Evolutionary conservation across 2,888 invertebrate genomes (phyloP).

Genomic region (Diarsia dahlii): DNA sequence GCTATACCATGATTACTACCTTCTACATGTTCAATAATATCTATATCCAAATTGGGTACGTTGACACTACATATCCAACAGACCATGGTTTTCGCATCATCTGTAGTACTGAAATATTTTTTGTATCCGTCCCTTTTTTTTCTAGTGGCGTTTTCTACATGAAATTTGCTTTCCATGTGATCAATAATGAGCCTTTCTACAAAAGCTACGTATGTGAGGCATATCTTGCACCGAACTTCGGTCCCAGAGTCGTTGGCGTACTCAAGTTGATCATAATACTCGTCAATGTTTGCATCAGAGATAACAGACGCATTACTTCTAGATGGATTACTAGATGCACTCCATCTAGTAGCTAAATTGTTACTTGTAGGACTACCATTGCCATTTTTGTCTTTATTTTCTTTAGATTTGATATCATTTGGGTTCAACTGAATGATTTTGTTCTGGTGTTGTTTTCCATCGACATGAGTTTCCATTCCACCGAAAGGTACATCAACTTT

Average conservation of each 20-base stretch:
- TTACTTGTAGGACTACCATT: background rate
- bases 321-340: too few relatives aligned
- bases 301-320: background rate
- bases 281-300: background rate
- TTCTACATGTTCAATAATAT: conserved; percentile 26
- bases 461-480: conserved; percentile 16
- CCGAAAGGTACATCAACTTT: conserved; percentile 27
- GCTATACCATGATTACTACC: background rate
- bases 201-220: background rate
- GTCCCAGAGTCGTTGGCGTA: background rate
- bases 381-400: background rate
- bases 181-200: background rate
- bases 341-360: too few relatives aligned
- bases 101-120: background rate
- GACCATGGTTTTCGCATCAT: background rate
- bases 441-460: conserved; percentile 15
- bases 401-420: background rate
- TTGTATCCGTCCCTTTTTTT: background rate
- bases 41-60: background rate
- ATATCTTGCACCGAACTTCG: conserved; percentile 31
- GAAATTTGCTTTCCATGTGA: conserved; percentile 11
- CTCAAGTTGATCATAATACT: background rate
- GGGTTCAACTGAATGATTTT: background rate
- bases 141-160: background rate
- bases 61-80: conserved; percentile 6